Conservation (phyloP, 2,113 vertebrate genomes). For the Hymenochirus boettgeri region DNA sequence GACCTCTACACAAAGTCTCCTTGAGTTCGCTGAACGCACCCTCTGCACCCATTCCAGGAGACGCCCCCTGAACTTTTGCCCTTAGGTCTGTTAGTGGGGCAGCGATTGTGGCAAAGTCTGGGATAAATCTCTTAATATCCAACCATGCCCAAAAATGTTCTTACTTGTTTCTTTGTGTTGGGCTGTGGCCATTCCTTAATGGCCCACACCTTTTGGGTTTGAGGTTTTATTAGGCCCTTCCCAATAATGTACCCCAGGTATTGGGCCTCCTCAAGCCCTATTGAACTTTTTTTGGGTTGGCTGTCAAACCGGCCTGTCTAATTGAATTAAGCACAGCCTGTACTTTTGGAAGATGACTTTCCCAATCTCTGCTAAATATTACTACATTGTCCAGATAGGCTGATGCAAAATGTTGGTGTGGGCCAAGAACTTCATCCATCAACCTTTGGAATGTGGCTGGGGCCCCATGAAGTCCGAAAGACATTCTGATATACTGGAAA, state of each 20-base stretch:
- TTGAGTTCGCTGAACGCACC: too few relatives aligned
- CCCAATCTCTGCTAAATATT: background rate
- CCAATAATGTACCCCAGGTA: background rate
- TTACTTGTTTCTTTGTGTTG: constrained; percentile 8
- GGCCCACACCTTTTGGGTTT: constrained; percentile 7
- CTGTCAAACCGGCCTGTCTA: background rate
- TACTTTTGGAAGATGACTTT: background rate
- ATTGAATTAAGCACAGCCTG: background rate
- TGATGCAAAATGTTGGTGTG: background rate
- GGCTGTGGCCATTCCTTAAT: constrained; percentile 3
- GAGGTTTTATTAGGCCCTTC: background rate
- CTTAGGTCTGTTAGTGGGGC: constrained; percentile 15
- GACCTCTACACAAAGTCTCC: background rate
- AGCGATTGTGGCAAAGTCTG: background rate
- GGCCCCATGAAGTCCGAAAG: background rate
- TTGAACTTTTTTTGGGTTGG: background rate
- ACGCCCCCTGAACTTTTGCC: background rate
- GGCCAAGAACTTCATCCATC: background rate
- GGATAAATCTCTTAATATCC: constrained; percentile 15
- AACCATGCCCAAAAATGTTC: constrained; percentile 4
- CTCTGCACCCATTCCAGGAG: background rate
- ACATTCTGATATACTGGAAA: background rate
- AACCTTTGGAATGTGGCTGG: background rate
- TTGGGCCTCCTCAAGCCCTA: background rate
- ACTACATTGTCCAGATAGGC: background rate